A percentile compares a stretch with the other conserved stretches of the same genome.
phyloP scores from a whole-genome alignment of 2,888 invertebrate genomes.

The Stratiomys singularior region DNA sequence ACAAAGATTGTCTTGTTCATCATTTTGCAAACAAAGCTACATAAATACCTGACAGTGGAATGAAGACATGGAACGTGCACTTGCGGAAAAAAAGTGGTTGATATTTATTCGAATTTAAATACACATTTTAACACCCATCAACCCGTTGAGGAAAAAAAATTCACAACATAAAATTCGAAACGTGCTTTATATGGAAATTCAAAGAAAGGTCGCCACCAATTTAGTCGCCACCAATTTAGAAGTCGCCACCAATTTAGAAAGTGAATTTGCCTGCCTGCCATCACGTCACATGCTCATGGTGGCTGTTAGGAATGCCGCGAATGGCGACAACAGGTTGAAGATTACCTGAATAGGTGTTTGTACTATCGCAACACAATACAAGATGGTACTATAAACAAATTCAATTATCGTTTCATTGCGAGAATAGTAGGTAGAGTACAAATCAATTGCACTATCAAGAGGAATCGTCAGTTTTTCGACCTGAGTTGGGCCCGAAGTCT shows the following conservation, averaged over 20 bases:
- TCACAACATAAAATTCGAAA: not conserved
- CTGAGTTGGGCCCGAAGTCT: too few relatives aligned
- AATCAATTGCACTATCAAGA: too few relatives aligned
- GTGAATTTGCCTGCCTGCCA: not conserved
- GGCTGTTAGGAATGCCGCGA: not conserved
- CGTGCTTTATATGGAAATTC: not conserved
- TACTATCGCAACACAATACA: too few relatives aligned
- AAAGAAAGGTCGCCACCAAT: not conserved
- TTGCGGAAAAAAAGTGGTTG: not conserved
- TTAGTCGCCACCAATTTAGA: not conserved
- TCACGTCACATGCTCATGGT: not conserved
- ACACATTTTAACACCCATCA: not conserved
- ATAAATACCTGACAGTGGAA: too few relatives aligned
- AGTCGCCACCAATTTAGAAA: conserved; percentile 8
- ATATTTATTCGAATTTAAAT: not conserved
- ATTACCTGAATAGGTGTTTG: too few relatives aligned
- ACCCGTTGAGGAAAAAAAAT: not conserved
- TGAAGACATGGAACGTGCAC: not conserved
- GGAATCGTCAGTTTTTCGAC: too few relatives aligned
- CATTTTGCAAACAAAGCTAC: not conserved
- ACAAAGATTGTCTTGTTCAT: not conserved
- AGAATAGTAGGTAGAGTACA: too few relatives aligned
- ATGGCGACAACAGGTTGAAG: not conserved
- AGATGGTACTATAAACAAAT: not conserved
- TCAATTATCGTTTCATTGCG: not conserved